These are phyloP conservation scores for Pantherophis guttatus DNA, from an alignment of 2,113 vertebrate genomes.

Conservation along the genomic window DNA sequence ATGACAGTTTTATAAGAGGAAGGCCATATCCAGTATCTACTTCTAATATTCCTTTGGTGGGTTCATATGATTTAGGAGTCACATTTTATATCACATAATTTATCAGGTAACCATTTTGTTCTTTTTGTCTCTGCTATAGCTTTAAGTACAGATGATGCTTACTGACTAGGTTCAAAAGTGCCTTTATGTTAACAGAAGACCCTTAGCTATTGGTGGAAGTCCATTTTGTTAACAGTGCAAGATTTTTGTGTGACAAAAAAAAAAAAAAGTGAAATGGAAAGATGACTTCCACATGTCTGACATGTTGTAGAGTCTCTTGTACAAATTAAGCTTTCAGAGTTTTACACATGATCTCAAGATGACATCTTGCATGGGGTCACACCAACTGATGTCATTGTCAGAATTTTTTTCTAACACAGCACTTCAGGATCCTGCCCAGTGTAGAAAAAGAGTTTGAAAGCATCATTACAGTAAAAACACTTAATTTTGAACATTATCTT, in stretches of 20 bases:
- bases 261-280: not conserved
- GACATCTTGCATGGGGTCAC: not conserved
- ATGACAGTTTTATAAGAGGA: constrained; percentile 12
- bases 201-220: not conserved
- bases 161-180: not conserved
- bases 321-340: not conserved
- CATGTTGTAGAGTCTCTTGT: not conserved
- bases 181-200: not conserved
- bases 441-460: not conserved
- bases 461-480: not conserved
- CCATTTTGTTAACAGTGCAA: not conserved
- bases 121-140: not conserved
- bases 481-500: not conserved
- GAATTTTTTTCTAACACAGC: not conserved
- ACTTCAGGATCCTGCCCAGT: not conserved
- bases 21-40: constrained; percentile 17
- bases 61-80: not conserved
- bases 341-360: not conserved
- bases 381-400: not conserved
- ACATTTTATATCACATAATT: not conserved
- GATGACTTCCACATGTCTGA: not conserved
- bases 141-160: not conserved
- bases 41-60: not conserved
- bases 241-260: not conserved
- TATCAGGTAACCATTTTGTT: not conserved